Percentiles rank a stretch among this genome's conserved stretches.
These are phyloP conservation scores for Papio anubis DNA, from an alignment of 2,113 vertebrate genomes.

Conservation along the genomic window DNA sequence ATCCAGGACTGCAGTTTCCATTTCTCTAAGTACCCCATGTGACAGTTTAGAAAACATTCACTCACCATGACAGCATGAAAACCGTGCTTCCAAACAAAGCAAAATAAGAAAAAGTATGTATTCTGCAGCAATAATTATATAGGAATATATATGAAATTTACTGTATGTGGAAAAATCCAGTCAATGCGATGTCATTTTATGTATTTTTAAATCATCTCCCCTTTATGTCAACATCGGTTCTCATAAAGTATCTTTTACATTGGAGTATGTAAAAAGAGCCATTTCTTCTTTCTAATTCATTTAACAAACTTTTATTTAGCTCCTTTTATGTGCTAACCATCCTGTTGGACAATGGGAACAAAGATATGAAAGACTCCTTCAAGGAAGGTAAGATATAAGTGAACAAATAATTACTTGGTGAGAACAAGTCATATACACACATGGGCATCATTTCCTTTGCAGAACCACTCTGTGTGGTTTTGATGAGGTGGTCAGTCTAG, in stretches of 20 bases:
- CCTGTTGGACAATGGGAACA: not conserved
- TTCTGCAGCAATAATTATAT: not conserved
- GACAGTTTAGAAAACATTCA: constrained; percentile 34
- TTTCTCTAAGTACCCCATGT: constrained; percentile 24
- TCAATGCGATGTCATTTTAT: not conserved
- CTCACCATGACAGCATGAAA: constrained; percentile 15
- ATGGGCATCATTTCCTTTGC: not conserved
- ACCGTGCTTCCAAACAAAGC: not conserved
- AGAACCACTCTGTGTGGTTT: not conserved
- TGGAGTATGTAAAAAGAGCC: not conserved
- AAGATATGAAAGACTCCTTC: not conserved
- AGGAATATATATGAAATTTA: not conserved
- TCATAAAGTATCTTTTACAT: not conserved
- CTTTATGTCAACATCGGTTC: not conserved
- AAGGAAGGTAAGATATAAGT: not conserved
- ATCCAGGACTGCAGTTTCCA: constrained; percentile 48
- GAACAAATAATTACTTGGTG: not conserved
- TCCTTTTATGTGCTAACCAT: not conserved
- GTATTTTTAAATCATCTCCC: not conserved
- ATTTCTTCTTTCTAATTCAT: not conserved
- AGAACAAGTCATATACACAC: not conserved
- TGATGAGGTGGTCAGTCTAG: not conserved
- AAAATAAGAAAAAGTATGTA: not conserved
- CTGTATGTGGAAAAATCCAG: not conserved
- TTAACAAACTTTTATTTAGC: not conserved